Base-by-base conservation (phyloP, 2,113 vertebrate species). In the Bostrychus sinensis region DNA sequence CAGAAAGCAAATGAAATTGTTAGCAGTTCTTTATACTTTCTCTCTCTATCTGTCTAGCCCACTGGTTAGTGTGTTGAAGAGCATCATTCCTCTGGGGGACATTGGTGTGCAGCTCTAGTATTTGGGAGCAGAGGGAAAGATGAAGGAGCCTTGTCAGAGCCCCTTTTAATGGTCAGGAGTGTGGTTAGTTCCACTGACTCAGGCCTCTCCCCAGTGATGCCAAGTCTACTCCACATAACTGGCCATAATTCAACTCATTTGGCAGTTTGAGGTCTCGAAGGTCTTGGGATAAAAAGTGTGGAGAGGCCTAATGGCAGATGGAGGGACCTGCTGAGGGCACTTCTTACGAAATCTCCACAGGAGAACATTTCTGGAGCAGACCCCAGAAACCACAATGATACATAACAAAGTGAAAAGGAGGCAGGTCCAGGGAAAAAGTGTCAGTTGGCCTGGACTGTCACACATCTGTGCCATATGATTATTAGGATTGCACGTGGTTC, bases 141-240 rank as follows among this genome's bases (percentile, higher is more conserved):
- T 91, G 91, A 91, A 92, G 86, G 89, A 88, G 72, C 69, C 37
- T 79, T 92, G 89, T 93, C 89, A 92, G 89, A 69, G 71, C 89
- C 75, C 83, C 84, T 92, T 91, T 91, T 93, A 93, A 93, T 92
- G 90, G 91, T 94, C 86, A 87, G 89, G 82, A 91, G 78, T 89
- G 82, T 91, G 87, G 85, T 89, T 90, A 88, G 89, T 82, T 92
- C 77, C 82, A 90, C 80, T 80, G 84, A 88, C 89, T 93, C 84
- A 82, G 89, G 72, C 80, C 86, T 86, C 65, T 90, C 83, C 89
- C 88, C 85, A 1, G 77, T 88, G 88, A 90, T 78, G 67, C 81
- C 56, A 69, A 77, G 85, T 90, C 82, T 83, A 90, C 91, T 90
- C 88, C 87, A 90, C 82, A 85, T 91, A 91, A 91, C 89, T 89